These are phyloP conservation scores for Sardina pilchardus DNA, from an alignment of 2,113 vertebrate species.

Conservation along the genomic window DNA sequence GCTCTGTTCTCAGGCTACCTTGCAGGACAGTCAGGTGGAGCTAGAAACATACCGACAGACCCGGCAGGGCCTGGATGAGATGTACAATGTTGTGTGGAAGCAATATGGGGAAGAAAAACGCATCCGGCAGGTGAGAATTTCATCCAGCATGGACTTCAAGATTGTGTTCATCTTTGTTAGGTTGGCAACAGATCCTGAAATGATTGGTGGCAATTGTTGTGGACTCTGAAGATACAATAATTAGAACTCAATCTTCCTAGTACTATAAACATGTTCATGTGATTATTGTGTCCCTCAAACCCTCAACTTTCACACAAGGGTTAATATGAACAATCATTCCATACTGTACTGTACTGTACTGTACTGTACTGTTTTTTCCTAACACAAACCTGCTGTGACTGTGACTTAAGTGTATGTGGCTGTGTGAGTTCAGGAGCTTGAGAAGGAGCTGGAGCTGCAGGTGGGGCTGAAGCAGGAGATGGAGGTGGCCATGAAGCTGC, in stretches of 20 bases:
- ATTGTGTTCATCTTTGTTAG: not conserved
- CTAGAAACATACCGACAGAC: slow-evolving; percentile 96
- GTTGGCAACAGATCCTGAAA: not conserved
- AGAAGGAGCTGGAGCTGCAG: slow-evolving; percentile 92
- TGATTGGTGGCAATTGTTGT: not conserved
- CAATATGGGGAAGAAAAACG: slow-evolving; percentile 92
- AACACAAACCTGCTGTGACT: no score
- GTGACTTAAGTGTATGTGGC: not conserved
- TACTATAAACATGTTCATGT: no score
- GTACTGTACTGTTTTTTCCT: no score
- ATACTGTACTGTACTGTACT: no score
- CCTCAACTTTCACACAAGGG: no score
- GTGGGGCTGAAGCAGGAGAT: slow-evolving; percentile 94
- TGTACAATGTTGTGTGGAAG: slow-evolving; percentile 96
- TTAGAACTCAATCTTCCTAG: no score
- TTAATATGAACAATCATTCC: no score
- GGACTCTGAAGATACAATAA: not conserved
- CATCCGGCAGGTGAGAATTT: slow-evolving; percentile 79
- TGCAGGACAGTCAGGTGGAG: slow-evolving; percentile 92
- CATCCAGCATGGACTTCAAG: not conserved
- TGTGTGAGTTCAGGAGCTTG: slow-evolving; percentile 80
- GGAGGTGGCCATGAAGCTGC: slow-evolving; percentile 96
- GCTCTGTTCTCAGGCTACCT: slow-evolving; percentile 75
- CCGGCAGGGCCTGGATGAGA: slow-evolving; percentile 93
- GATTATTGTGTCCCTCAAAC: no score